A percentile compares a stretch with the other conserved stretches of the same genome.
phyloP scores from a whole-genome alignment of 2,888 invertebrate genomes.

The Drosophila heteroneura region DNA sequence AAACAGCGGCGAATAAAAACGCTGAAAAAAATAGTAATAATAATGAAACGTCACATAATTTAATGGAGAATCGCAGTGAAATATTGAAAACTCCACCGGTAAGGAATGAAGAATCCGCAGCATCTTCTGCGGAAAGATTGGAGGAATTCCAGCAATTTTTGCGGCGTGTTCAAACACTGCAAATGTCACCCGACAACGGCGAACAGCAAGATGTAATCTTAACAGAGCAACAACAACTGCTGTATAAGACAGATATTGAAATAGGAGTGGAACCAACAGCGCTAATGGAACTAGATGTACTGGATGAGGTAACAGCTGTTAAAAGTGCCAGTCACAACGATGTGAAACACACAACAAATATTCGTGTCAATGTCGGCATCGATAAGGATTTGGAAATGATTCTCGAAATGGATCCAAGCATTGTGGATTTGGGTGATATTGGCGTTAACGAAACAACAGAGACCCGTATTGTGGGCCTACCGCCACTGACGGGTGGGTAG shows the following conservation, averaged over 20 bases:
- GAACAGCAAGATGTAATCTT: not conserved
- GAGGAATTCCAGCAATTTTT: conserved; percentile 81
- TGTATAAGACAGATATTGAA: conserved; percentile 55
- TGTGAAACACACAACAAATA: conserved; percentile 70
- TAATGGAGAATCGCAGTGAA: not conserved
- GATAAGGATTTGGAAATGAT: conserved; percentile 88
- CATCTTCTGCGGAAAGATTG: conserved; percentile 37
- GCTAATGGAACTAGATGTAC: conserved; percentile 64
- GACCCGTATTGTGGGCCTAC: conserved; percentile 77
- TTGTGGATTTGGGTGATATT: conserved; percentile 86
- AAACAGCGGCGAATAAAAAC: conserved; percentile 18
- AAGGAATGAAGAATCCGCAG: conserved; percentile 12
- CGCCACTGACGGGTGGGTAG: conserved; percentile 84
- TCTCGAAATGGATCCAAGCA: conserved; percentile 88
- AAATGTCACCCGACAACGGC: conserved; percentile 62
- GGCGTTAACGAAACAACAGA: conserved; percentile 63
- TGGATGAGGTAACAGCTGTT: not conserved
- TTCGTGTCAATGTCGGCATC: conserved; percentile 87
- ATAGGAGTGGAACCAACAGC: conserved; percentile 76
- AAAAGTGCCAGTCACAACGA: not conserved
- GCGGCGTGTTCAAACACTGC: conserved; percentile 72
- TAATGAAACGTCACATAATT: conserved; percentile 5
- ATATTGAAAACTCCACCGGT: not conserved
- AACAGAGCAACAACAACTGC: not conserved
- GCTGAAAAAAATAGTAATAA: conserved; percentile 8